Evolutionary conservation across 2,888 invertebrate genomes (phyloP).

Genomic region (Lepetodrilus schrolli): DNA sequence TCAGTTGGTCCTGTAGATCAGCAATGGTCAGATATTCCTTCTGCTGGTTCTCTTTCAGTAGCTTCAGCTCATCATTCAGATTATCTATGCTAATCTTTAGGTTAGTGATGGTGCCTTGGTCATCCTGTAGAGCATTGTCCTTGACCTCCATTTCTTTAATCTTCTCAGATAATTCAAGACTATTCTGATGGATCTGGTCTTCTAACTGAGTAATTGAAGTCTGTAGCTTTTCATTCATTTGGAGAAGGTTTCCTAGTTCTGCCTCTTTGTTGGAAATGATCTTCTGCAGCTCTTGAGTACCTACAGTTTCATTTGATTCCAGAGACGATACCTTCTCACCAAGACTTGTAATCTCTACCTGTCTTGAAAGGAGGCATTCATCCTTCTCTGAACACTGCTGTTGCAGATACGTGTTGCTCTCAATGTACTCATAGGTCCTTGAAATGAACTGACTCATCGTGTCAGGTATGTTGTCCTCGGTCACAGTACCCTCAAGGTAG

Average conservation of each 20-base stretch:
- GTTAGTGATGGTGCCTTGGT: too few relatives aligned
- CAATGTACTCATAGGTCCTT: slow-evolving; percentile 1
- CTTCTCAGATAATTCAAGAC: too few relatives aligned
- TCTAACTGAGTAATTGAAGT: too few relatives aligned
- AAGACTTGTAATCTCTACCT: background rate
- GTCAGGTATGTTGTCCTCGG: background rate
- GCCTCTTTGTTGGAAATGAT: background rate
- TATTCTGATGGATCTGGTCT: too few relatives aligned
- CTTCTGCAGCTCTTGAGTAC: too few relatives aligned
- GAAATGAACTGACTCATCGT: background rate
- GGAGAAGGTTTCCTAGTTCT: background rate
- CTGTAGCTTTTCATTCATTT: background rate
- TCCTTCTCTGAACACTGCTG: background rate
- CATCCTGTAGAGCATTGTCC: too few relatives aligned
- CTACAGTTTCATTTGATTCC: background rate
- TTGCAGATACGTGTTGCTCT: slow-evolving; percentile 8
- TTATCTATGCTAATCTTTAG: too few relatives aligned
- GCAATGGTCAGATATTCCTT: background rate
- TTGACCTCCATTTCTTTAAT: too few relatives aligned
- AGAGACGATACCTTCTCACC: background rate
- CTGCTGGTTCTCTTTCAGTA: background rate
- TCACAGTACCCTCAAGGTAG: slow-evolving; percentile 4
- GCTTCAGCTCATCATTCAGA: too few relatives aligned
- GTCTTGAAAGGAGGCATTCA: background rate
- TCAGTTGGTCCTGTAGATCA: background rate